Base-by-base conservation (phyloP, 2,797 vertebrate species). In the Phoebastria nigripes region DNA sequence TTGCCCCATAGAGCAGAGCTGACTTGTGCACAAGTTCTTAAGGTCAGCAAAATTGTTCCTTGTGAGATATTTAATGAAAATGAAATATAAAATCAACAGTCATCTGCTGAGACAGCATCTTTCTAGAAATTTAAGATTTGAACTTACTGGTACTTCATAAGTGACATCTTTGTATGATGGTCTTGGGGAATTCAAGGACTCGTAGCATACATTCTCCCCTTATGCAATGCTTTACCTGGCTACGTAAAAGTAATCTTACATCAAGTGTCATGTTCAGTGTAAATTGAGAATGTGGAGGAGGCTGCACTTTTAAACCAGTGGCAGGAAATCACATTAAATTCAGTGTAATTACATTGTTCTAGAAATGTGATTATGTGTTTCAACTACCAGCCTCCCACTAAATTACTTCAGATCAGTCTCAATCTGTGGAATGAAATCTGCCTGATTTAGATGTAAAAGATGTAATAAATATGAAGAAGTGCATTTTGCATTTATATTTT, bases 341-440 rank as follows among this genome's bases (percentile, higher is more conserved):
- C 83, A 73, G 37, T 91, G 92, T 95, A 86, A 89, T 93, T 90
- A 88, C 97, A 93, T 96, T 95, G 96, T 94, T 96, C 96, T 95
- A 93, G 87, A 91, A 95, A 95, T 93, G 89, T 89, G 94, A 91
- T 96, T 96, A 89, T 86, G 94, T 94, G 87, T 96, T 97, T 97
- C 96, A 96, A 82, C 90, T 86, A 91, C 70, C 80, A 96, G 72
- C 86, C 88, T 80, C 91, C 92, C 87, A 82, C 90, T 97, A 94
- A 95, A 94, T 97, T 94, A 95, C 93, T 96, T 94, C 79, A 93
- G 90, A 96, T 97, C 93, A 66, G 87, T 92, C 96, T 97, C 92
- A 92, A 92, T 96, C 93, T 97, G 77, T 90, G 91, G 46, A 93
- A 95, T 79, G 70, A 95, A 96, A 96, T 89, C 91, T 81, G 84